A percentile compares a stretch with the other conserved stretches of the same genome.
phyloP scores from a whole-genome alignment of 2,797 vertebrate species.

The Nannoperca australis region DNA sequence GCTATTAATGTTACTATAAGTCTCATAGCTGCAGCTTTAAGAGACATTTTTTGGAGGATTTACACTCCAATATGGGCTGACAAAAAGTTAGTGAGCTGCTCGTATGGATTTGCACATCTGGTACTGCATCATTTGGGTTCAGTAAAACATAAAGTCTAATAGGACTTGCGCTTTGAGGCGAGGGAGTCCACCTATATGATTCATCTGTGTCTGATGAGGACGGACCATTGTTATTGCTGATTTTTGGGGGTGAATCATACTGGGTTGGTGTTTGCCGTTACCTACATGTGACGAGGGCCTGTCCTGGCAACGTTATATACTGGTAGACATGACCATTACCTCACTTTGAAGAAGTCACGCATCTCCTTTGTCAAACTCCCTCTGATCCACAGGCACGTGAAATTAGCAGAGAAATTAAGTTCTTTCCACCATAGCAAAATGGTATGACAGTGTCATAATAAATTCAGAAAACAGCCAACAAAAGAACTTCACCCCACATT shows the following conservation, averaged over 20 bases:
- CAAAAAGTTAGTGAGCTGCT: slow-evolving; percentile 38
- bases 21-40: slow-evolving; percentile 44
- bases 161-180: slow-evolving; percentile 28
- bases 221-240: slow-evolving; percentile 55
- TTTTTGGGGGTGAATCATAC: slow-evolving; percentile 54
- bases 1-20: slow-evolving; percentile 56
- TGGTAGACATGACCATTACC: slow-evolving; percentile 48
- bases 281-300: slow-evolving; percentile 42
- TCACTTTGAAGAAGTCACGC: slow-evolving; percentile 51
- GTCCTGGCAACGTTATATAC: slow-evolving; percentile 49
- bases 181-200: slow-evolving; percentile 58
- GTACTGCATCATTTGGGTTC: slow-evolving; percentile 53
- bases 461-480: slow-evolving; percentile 61
- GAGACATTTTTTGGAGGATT: slow-evolving; percentile 63
- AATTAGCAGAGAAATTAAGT: slow-evolving; percentile 44
- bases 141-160: slow-evolving; percentile 51
- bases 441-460: slow-evolving; percentile 54
- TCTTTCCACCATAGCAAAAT: slow-evolving; percentile 17
- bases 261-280: slow-evolving; percentile 39
- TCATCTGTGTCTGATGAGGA: slow-evolving; percentile 55
- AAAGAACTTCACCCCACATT: slow-evolving; percentile 47
- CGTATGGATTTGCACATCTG: slow-evolving; percentile 68
- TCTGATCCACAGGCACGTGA: slow-evolving; percentile 44
- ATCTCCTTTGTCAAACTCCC: slow-evolving; percentile 43
- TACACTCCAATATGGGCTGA: slow-evolving; percentile 41